A percentile compares a stretch with the other conserved stretches of the same genome.
These are phyloP conservation scores for Lacanobia wlatinum DNA, from an alignment of 2,888 invertebrate species.

Conservation along the genomic window DNA sequence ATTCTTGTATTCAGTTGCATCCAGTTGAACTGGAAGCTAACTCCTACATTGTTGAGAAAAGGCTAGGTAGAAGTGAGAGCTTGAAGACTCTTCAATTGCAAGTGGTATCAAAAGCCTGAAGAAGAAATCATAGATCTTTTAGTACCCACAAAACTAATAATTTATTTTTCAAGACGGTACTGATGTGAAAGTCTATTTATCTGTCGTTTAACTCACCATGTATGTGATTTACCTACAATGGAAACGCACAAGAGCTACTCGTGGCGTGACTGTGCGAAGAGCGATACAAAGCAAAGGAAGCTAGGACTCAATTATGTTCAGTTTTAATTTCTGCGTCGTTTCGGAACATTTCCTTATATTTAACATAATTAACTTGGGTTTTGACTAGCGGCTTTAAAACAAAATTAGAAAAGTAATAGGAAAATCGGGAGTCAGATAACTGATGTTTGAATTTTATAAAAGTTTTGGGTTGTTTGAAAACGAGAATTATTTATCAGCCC, in stretches of 20 bases:
- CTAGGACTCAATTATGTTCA: constrained; percentile 69
- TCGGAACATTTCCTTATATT: constrained; percentile 60
- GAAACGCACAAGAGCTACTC: constrained; percentile 54
- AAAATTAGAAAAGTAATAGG: constrained; percentile 8
- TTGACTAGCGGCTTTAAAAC: constrained; percentile 8
- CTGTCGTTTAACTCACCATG: constrained; percentile 1
- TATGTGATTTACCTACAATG: constrained; percentile 44
- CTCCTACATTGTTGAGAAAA: too few relatives aligned
- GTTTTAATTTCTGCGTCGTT: constrained; percentile 70
- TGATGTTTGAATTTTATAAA: neutral
- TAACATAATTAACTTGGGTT: constrained; percentile 32
- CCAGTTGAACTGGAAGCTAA: too few relatives aligned
- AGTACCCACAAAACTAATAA: too few relatives aligned
- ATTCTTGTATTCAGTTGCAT: too few relatives aligned
- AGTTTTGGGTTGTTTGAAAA: neutral
- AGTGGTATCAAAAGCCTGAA: too few relatives aligned
- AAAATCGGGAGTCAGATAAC: neutral
- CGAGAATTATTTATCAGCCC: neutral
- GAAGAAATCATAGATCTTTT: too few relatives aligned
- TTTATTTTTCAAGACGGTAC: too few relatives aligned
- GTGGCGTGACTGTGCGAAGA: constrained; percentile 70
- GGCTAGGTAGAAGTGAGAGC: too few relatives aligned
- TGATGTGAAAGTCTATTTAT: too few relatives aligned
- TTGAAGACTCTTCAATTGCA: too few relatives aligned
- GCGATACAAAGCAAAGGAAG: constrained; percentile 62